phyloP scores from a whole-genome alignment of 2,888 invertebrate genomes.

The Amphipoea oculea region DNA sequence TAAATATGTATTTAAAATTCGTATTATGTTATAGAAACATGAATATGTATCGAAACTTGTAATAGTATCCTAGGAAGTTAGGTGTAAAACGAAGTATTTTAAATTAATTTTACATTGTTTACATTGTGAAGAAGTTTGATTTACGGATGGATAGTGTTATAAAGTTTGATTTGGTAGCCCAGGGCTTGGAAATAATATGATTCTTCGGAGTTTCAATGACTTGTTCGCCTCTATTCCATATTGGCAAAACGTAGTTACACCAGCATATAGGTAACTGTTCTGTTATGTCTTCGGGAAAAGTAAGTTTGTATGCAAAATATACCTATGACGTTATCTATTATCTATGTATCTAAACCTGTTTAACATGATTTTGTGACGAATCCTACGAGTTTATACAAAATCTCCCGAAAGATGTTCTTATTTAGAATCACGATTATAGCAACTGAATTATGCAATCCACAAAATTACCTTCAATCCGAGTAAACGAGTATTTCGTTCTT shows the following conservation, averaged over 20 bases:
- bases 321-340: neutral
- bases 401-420: neutral
- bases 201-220: neutral
- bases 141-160: neutral
- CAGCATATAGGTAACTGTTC: neutral
- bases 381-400: neutral
- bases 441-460: constrained; percentile 23
- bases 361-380: neutral
- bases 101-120: neutral
- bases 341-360: neutral
- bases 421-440: constrained; percentile 1
- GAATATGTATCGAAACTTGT: constrained; percentile 23
- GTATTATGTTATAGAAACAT: constrained; percentile 19
- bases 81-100: constrained; percentile 4
- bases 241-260: neutral
- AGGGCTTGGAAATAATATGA: neutral
- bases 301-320: neutral
- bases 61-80: constrained; percentile 44
- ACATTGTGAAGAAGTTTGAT: neutral
- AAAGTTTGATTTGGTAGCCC: neutral
- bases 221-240: neutral
- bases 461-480: constrained; percentile 47
- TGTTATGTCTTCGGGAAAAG: neutral
- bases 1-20: constrained; percentile 28
- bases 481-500: constrained; percentile 53